Percentiles rank a stretch among this genome's conserved stretches.
Conservation (phyloP, 2,113 vertebrate genomes). For the Tylochromis polylepis region DNA sequence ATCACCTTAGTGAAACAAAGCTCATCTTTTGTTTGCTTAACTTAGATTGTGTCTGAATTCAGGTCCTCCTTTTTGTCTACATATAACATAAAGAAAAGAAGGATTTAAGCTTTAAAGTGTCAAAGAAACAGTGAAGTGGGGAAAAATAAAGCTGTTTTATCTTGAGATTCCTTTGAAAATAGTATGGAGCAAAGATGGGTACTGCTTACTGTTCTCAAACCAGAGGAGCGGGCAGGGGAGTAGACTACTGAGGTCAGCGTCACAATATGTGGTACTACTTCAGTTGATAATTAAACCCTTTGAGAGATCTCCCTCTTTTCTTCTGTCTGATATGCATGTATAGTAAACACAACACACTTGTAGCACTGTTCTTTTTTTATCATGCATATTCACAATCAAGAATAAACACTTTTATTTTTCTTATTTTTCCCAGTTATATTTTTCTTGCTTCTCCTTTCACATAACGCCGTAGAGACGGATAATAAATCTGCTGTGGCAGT, state of each 20-base stretch:
- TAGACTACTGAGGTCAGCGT: slow-evolving; percentile 47
- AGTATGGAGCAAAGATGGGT: neutral
- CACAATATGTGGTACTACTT: slow-evolving; percentile 49
- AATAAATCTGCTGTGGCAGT: neutral
- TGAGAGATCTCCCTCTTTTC: slow-evolving; percentile 42
- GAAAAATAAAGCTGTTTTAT: neutral
- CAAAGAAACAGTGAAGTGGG: neutral
- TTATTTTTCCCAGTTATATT: neutral
- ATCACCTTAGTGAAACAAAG: neutral
- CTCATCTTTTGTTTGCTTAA: neutral
- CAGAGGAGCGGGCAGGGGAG: neutral
- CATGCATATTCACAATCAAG: neutral
- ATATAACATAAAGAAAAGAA: neutral
- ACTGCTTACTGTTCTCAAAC: slow-evolving; percentile 13
- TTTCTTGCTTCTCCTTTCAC: neutral
- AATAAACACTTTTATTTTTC: neutral
- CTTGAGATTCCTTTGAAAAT: slow-evolving; percentile 23
- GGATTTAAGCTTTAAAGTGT: neutral
- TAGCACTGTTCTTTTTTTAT: neutral
- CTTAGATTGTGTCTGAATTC: neutral
- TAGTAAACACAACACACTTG: neutral
- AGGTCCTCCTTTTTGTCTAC: neutral
- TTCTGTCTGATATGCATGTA: slow-evolving; percentile 13
- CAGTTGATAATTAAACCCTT: slow-evolving; percentile 70
- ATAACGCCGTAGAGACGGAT: neutral